phyloP scores from a whole-genome alignment of 1,140 invertebrate species.

The Drosophila serrata region DNA sequence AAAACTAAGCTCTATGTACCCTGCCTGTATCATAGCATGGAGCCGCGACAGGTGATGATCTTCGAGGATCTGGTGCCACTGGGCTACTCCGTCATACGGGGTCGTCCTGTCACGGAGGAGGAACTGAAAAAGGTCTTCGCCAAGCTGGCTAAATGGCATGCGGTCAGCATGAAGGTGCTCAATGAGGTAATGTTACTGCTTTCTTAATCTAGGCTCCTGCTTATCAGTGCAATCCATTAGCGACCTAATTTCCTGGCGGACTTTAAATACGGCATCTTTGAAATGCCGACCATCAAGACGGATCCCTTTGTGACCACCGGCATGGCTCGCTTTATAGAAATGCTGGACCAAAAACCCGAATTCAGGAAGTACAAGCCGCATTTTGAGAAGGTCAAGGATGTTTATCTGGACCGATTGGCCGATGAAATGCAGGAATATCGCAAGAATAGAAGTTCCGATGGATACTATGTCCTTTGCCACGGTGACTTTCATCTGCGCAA shows the following conservation, averaged over 20 bases:
- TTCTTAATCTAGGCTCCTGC: not conserved
- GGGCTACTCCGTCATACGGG: constrained; percentile 58
- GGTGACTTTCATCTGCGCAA: constrained; percentile 69
- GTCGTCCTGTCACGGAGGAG: constrained; percentile 20
- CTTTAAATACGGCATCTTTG: constrained; percentile 31
- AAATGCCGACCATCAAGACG: constrained; percentile 7
- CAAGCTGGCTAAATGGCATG: constrained; percentile 69
- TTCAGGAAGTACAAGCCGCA: constrained; percentile 50
- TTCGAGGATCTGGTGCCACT: constrained; percentile 59
- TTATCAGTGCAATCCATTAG: not conserved
- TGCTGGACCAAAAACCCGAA: constrained; percentile 46
- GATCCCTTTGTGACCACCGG: constrained; percentile 39
- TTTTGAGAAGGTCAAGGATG: constrained; percentile 38
- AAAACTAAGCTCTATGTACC: constrained; percentile 32
- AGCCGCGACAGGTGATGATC: constrained; percentile 53
- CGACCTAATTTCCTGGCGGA: constrained; percentile 38
- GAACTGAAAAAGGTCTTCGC: constrained; percentile 37
- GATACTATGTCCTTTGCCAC: constrained; percentile 56
- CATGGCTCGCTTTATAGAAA: constrained; percentile 41
- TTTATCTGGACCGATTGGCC: not conserved
- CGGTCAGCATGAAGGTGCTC: constrained; percentile 51
- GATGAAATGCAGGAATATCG: constrained; percentile 47
- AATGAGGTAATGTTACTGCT: constrained; percentile 28
- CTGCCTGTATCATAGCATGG: constrained; percentile 56
- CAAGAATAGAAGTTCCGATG: constrained; percentile 12